Evolutionary conservation across 2,797 vertebrate genomes (phyloP), one percentile per base, ranked within the genome.

Genomic region (Perodicticus potto): DNA sequence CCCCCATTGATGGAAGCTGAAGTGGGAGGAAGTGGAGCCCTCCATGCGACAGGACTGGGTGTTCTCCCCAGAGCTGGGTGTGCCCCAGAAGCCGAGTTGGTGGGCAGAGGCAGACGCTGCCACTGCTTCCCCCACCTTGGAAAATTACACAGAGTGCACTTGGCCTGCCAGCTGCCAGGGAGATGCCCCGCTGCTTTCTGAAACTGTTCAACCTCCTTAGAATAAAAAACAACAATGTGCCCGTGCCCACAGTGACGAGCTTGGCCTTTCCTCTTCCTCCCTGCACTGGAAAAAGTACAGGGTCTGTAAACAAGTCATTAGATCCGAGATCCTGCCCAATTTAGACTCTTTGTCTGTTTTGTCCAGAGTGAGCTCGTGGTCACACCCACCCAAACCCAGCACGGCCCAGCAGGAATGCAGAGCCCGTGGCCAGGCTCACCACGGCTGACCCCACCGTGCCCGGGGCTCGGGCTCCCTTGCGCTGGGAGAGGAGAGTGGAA

Each of bases 331-430:
- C 94, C 97, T 96, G 89, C 97, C 91, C 97, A 88, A 96, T 97
- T 97, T 97, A 97, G 97, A 94, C 91, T 97, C 97, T 97, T 97
- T 96, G 96, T 98, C 97, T 97, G 81, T 90, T 96, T 97, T 97
- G 93, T 96, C 93, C 96, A 93, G 97, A 96, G 96, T 96, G 94
- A 96, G 96, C 93, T 86, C 32, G 45, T 73, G 89, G 97, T 97
- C 97, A 98, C 96, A 97, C 97, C 94, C 96, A 97, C 97, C 94
- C 96, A 97, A 97, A 96, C 95, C 96, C 92, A 97, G 96, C 95
- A 90, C 76, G 97, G 89, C 74, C 97, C 94, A 93, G 95, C 94
- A 97, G 96, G 96, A 96, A 97, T 96, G 97, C 96, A 94, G 77
- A 57, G 93, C 90, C 86, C 74, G 97, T 67, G 96, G 96, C 96